Evolutionary conservation across 2,888 invertebrate genomes (phyloP), one percentile per base, ranked within the genome.

Genomic region (Sipha maydis): DNA sequence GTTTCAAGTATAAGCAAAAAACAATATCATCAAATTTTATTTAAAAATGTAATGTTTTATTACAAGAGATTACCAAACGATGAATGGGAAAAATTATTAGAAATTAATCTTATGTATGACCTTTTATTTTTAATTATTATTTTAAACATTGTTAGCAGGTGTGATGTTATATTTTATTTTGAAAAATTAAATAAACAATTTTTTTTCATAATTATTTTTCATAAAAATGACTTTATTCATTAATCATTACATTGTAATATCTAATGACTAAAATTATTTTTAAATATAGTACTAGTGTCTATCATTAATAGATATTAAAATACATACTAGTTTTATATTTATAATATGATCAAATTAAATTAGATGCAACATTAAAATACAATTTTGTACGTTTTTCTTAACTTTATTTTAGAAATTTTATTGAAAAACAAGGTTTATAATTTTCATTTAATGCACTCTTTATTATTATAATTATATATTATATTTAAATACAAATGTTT

Each of bases 131-230:
- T 0, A 14, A 14, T 71, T 80, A 80, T 28, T 61, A n/a, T 67
- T 38, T 31, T 19, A 71, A 54, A 71, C 1, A 54, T 11, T 21
- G 28, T 25, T 48, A 54, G 71, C 5, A 54, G 41, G 48, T 83
- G 8, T 71, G 9, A 69, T 80, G 21, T 54, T 1, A 28, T 69
- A 69, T 48, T 41, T 82, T 69, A 71, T 83, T 71, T 80, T 80
- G 0, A 80, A 80, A 0, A 11, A 71, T 25, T 3, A 14, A 82
- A 69, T 41, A 48, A 82, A 48, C 0, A 38, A 34, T 25, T 82
- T 54, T 3, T 31, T 78, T 78, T 31, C n/a, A 21, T 25, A 19
- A 38, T 38, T n/a, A 34, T 56, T 75, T 75, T 56, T 73, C 14
- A 48, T 48, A 1, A 48, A 14, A 48, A 14, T 48, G 14, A 2